These are phyloP conservation scores for Acanthosoma haemorrhoidale DNA, from an alignment of 2,888 invertebrate species.

Conservation along the genomic window DNA sequence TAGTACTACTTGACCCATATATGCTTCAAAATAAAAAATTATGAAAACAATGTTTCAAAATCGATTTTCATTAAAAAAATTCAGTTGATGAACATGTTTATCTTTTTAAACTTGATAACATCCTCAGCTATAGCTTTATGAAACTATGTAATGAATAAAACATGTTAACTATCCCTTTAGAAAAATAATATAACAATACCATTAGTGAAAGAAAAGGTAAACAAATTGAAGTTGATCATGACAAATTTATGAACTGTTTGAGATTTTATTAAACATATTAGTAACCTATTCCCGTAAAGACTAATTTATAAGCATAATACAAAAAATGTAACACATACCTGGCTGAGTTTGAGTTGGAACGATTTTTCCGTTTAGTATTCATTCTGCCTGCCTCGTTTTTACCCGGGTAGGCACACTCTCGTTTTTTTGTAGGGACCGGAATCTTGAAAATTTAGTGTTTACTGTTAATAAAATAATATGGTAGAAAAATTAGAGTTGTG, in stretches of 20 bases:
- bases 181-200: too few relatives aligned
- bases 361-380: slow-evolving; percentile 74
- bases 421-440: slow-evolving; percentile 79
- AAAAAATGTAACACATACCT: slow-evolving; percentile 52
- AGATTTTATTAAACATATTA: neutral
- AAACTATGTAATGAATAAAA: too few relatives aligned
- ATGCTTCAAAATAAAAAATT: too few relatives aligned
- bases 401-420: slow-evolving; percentile 71
- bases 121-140: too few relatives aligned
- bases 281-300: neutral
- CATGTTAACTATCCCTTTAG: too few relatives aligned
- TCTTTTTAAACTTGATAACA: too few relatives aligned
- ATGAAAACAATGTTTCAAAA: too few relatives aligned
- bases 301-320: neutral
- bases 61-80: too few relatives aligned
- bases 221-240: too few relatives aligned
- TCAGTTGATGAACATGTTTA: too few relatives aligned
- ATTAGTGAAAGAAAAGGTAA: too few relatives aligned
- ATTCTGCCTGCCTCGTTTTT: slow-evolving; percentile 56
- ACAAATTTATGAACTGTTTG: neutral
- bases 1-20: too few relatives aligned
- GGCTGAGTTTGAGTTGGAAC: slow-evolving; percentile 68
- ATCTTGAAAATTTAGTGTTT: slow-evolving; percentile 55
- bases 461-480: neutral
- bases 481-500: neutral